A percentile compares a stretch with the other conserved stretches of the same genome.
phyloP scores from a whole-genome alignment of 1,140 invertebrate species.

The Drosophila lowei region DNA sequence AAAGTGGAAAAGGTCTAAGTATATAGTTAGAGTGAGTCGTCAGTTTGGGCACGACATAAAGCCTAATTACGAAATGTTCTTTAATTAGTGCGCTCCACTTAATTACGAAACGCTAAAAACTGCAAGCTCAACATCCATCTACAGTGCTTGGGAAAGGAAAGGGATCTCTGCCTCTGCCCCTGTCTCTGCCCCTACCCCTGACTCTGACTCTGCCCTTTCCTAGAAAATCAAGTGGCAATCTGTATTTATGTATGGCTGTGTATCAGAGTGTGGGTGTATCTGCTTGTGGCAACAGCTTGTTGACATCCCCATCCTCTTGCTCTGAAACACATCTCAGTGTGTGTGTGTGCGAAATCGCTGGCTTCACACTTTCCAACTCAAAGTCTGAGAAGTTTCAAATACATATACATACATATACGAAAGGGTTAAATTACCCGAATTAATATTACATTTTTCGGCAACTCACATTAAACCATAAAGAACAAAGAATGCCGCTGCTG shows the following conservation, averaged over 20 bases:
- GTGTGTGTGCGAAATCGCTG: constrained; percentile 20
- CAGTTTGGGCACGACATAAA: constrained; percentile 44
- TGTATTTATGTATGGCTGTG: background rate
- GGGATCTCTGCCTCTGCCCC: constrained; percentile 12
- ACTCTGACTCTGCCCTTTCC: constrained; percentile 7
- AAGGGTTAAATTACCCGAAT: constrained; percentile 26
- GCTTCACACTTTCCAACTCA: constrained; percentile 21
- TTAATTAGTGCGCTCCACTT: constrained; percentile 68
- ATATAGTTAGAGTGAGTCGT: background rate
- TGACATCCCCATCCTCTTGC: constrained; percentile 34
- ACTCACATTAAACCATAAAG: constrained; percentile 7
- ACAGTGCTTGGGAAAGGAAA: background rate
- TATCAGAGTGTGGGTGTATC: constrained; percentile 1
- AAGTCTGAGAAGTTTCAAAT: constrained; percentile 13
- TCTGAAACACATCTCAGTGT: constrained; percentile 31
- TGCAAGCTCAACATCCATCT: constrained; percentile 42
- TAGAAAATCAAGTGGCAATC: constrained; percentile 45
- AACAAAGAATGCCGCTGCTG: background rate
- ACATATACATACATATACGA: too few species aligned
- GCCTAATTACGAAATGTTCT: constrained; percentile 62
- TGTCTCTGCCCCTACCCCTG: too few species aligned
- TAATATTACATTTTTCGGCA: constrained; percentile 10
- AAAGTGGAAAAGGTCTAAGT: background rate
- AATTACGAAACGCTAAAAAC: constrained; percentile 67
- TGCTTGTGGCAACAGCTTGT: constrained; percentile 55